phyloP scores from a whole-genome alignment of 2,888 invertebrate genomes.

The Eueremaeus valkanovi region DNA sequence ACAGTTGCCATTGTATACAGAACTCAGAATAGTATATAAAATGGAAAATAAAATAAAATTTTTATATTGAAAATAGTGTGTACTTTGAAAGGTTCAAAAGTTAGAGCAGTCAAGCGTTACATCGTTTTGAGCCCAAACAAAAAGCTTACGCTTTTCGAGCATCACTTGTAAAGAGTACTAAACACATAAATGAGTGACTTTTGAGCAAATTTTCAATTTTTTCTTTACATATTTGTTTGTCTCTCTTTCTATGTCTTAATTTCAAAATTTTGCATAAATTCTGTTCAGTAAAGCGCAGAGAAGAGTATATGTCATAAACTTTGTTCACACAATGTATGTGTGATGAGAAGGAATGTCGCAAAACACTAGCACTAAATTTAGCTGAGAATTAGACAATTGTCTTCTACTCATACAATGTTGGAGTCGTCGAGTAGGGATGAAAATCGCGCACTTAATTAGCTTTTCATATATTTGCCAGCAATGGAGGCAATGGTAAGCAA shows the following conservation, averaged over 20 bases:
- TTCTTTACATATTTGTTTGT: not conserved
- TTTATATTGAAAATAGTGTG: too few species aligned
- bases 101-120: too few species aligned
- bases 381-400: conserved; percentile 23
- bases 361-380: conserved; percentile 26
- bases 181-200: not conserved
- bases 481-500: not conserved
- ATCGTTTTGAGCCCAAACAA: too few species aligned
- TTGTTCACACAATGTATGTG: not conserved
- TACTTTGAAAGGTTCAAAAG: too few species aligned
- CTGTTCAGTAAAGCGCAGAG: not conserved
- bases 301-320: not conserved
- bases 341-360: not conserved
- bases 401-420: conserved; percentile 5
- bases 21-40: too few species aligned
- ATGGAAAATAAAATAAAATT: too few species aligned
- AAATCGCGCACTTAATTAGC: conserved; percentile 12
- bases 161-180: too few species aligned
- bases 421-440: not conserved
- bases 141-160: too few species aligned
- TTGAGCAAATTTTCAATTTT: not conserved
- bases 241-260: not conserved
- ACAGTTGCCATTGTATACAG: too few species aligned
- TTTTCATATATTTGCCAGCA: conserved; percentile 8
- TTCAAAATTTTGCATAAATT: conserved; percentile 2